Percentiles rank a stretch among this genome's conserved stretches.
phyloP scores from a whole-genome alignment of 2,113 vertebrate genomes.

The Eptesicus fuscus region DNA sequence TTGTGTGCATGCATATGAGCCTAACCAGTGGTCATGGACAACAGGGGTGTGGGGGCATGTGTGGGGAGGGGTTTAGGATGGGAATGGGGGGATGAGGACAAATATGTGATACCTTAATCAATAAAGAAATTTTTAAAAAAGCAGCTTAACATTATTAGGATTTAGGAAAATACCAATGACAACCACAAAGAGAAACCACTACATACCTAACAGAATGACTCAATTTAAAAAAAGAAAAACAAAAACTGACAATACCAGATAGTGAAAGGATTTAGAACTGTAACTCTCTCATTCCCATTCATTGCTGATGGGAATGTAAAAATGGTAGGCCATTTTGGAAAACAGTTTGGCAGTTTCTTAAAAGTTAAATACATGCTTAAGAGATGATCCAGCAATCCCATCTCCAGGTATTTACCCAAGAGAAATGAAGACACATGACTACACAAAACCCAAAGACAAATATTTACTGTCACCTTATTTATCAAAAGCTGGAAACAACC shows the following conservation, averaged over 20 bases:
- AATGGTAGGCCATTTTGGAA: not conserved
- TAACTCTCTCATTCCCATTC: not conserved
- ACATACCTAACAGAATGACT: not conserved
- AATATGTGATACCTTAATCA: too few relatives aligned
- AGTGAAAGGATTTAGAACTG: not conserved
- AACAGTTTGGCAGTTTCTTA: not conserved
- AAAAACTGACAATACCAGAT: not conserved
- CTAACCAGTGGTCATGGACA: too few relatives aligned
- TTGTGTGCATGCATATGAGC: too few relatives aligned
- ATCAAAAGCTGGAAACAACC: conserved; percentile 27
- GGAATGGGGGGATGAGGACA: too few relatives aligned
- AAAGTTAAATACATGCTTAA: conserved; percentile 2
- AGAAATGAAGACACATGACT: not conserved
- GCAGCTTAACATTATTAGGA: not conserved
- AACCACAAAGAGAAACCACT: not conserved
- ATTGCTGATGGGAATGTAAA: not conserved
- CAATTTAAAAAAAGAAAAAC: not conserved
- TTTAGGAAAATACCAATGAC: not conserved
- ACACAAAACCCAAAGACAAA: conserved; percentile 5
- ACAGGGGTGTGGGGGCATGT: too few relatives aligned
- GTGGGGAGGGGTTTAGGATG: too few relatives aligned
- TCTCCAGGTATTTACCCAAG: not conserved
- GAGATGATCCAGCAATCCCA: not conserved
- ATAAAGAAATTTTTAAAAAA: too few relatives aligned
- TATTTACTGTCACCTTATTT: not conserved